phyloP scores from a whole-genome alignment of 2,888 invertebrate species.

The Keiferia lycopersicella region DNA sequence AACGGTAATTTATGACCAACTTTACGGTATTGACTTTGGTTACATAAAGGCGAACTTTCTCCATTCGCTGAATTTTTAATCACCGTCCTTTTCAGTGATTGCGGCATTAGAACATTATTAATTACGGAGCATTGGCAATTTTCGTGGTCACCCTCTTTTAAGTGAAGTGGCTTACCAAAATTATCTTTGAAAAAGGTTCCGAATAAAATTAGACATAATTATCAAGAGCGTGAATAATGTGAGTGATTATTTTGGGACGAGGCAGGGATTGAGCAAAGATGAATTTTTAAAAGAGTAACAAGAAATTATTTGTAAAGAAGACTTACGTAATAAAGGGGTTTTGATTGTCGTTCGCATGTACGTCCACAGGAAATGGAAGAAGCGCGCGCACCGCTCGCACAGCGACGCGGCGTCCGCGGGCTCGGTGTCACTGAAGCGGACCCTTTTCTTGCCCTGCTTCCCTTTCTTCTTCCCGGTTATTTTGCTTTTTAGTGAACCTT shows the following conservation, averaged over 20 bases:
- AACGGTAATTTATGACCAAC: constrained; percentile 21
- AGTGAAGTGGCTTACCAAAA: constrained; percentile 30
- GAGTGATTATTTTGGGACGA: constrained; percentile 37
- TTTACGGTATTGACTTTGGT: constrained; percentile 20
- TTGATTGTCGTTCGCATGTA: constrained; percentile 54
- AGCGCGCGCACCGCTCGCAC: constrained; percentile 55
- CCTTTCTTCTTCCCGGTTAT: constrained; percentile 48
- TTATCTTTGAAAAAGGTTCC: constrained; percentile 38
- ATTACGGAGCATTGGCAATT: background rate
- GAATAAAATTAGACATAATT: constrained; percentile 36
- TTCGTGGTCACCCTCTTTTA: background rate
- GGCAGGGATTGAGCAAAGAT: background rate
- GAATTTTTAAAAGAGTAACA: background rate
- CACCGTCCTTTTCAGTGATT: background rate
- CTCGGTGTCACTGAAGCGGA: constrained; percentile 62
- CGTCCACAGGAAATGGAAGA: constrained; percentile 63
- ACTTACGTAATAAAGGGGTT: constrained; percentile 62
- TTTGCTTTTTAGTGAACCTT: constrained; percentile 61
- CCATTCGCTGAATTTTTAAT: constrained; percentile 13
- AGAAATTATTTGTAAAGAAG: constrained; percentile 32
- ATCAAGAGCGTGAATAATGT: constrained; percentile 43
- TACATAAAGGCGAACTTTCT: constrained; percentile 12
- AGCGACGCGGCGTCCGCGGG: constrained; percentile 47
- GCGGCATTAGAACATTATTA: background rate
- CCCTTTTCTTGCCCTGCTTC: constrained; percentile 63